Conservation (phyloP, 2,888 invertebrate genomes). For the Myopa testacea region DNA sequence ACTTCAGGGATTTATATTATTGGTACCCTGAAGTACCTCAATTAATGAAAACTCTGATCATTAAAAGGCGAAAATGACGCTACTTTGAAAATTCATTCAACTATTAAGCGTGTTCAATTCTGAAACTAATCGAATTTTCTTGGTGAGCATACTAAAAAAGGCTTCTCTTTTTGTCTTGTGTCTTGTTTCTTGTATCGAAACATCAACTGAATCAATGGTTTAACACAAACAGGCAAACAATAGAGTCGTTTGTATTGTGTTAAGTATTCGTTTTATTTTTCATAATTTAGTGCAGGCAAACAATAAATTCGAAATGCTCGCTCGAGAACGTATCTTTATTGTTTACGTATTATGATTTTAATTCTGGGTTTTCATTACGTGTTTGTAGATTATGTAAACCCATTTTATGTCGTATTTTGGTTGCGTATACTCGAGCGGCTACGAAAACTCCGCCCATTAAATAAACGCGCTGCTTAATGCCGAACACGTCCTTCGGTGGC, state of each 20-base stretch:
- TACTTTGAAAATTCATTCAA: too few relatives aligned
- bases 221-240: background rate
- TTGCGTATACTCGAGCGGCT: background rate
- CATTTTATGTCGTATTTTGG: background rate
- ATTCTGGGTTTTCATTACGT: background rate
- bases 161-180: too few relatives aligned
- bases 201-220: too few relatives aligned
- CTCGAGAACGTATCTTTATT: background rate
- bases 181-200: too few relatives aligned
- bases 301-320: background rate
- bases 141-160: too few relatives aligned
- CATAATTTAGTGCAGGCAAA: background rate
- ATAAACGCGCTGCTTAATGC: conserved; percentile 20
- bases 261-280: background rate
- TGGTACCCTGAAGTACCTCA: too few relatives aligned
- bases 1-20: too few relatives aligned
- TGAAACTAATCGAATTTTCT: too few relatives aligned
- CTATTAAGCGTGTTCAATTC: too few relatives aligned
- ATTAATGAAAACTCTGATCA: too few relatives aligned
- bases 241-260: conserved; percentile 1
- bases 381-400: background rate
- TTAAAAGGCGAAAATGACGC: too few relatives aligned
- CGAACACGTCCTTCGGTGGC: conserved; percentile 32
- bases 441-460: conserved; percentile 34
- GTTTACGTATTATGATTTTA: background rate